Evolutionary conservation across 2,113 vertebrate species (phyloP).

Genomic region (Ceyx margarethae): DNA sequence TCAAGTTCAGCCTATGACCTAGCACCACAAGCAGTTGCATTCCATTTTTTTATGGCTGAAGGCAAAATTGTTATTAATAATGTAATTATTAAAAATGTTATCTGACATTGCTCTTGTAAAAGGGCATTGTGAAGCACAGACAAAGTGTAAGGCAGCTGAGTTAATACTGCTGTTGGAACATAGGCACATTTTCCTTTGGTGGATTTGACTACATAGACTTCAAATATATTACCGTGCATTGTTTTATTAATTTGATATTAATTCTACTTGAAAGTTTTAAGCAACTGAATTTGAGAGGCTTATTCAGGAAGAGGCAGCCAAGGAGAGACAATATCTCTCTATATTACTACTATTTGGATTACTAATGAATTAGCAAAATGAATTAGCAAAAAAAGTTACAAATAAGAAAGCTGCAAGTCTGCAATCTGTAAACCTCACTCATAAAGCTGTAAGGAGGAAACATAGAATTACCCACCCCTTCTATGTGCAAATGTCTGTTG

Average conservation of each 20-base stretch:
- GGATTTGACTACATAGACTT: background rate
- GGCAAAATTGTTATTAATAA: background rate
- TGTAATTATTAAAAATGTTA: background rate
- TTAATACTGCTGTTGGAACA: slow-evolving; percentile 7
- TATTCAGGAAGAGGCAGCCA: background rate
- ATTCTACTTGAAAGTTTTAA: background rate
- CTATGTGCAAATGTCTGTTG: background rate
- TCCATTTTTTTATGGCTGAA: background rate
- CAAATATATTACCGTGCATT: background rate
- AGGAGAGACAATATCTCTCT: background rate
- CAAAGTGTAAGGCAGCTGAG: background rate
- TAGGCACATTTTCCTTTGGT: background rate
- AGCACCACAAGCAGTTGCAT: background rate
- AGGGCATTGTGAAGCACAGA: background rate
- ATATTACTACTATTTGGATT: background rate
- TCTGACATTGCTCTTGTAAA: background rate
- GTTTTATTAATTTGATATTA: background rate
- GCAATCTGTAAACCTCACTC: no score
- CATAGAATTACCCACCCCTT: background rate
- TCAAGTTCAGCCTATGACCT: no score
- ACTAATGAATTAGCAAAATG: background rate
- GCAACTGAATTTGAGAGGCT: background rate
- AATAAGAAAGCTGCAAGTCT: background rate
- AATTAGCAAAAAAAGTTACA: background rate
- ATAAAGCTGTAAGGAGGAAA: background rate